Conservation (phyloP, 2,113 vertebrate species). For the Myiozetetes cayanensis region DNA sequence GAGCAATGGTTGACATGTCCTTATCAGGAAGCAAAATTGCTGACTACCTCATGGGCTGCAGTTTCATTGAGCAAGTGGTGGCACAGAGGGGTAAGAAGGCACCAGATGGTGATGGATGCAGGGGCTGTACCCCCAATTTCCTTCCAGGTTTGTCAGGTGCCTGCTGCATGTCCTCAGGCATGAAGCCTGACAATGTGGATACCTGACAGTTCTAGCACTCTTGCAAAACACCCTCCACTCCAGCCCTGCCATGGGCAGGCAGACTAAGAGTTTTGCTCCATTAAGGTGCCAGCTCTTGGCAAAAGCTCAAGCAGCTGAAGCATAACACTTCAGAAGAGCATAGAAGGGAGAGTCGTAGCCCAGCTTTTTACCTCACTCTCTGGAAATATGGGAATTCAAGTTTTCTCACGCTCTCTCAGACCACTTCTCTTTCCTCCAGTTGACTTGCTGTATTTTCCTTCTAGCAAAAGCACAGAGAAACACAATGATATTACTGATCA, state of each 20-base stretch:
- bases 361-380: background rate
- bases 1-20: background rate
- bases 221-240: background rate
- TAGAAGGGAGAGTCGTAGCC: background rate
- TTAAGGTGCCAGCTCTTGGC: background rate
- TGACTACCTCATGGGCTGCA: background rate
- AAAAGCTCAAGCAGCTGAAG: slow-evolving; percentile 8
- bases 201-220: background rate
- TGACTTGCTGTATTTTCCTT: background rate
- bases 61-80: background rate
- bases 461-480: background rate
- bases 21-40: background rate
- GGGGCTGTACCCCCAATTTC: background rate
- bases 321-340: background rate
- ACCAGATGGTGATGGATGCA: background rate
- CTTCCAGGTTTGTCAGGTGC: background rate
- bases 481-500: background rate
- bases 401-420: background rate
- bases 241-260: background rate
- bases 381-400: background rate
- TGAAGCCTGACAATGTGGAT: background rate
- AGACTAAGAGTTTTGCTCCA: background rate
- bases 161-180: background rate
- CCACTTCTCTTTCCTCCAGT: background rate
- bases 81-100: background rate